A percentile compares a stretch with the other conserved stretches of the same genome.
Conservation (phyloP, 64 coral and sea anemone genomes). For the Catalaphyllia jardinei region DNA sequence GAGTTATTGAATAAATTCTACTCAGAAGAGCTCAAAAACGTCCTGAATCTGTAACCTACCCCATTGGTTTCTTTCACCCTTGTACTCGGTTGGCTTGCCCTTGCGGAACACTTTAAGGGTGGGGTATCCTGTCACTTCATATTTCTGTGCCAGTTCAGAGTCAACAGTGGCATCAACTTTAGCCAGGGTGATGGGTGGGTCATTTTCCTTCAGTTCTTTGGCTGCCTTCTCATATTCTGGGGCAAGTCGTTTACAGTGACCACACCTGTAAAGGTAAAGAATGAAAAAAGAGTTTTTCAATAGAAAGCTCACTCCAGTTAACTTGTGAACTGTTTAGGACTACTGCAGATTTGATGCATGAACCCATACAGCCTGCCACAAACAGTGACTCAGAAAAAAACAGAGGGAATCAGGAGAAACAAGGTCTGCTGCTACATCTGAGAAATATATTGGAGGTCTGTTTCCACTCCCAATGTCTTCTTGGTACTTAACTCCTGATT, state of each 20-base stretch:
- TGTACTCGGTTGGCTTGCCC: conserved; percentile 90
- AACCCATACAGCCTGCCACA: no score
- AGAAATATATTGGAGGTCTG: no score
- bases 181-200: conserved; percentile 92
- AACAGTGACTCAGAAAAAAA: no score
- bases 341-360: no score
- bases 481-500: no score
- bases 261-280: conserved; percentile 73
- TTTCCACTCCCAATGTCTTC: no score
- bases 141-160: conserved; percentile 70
- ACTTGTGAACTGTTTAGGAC: no score
- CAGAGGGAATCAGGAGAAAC: no score
- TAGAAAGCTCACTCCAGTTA: no score
- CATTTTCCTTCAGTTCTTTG: conserved; percentile 83
- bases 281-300: no score
- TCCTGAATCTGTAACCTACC: conserved; percentile 43
- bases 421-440: no score
- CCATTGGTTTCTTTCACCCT: conserved; percentile 82
- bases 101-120: conserved; percentile 92
- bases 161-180: conserved; percentile 90
- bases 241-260: conserved; percentile 93
- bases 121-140: conserved; percentile 84
- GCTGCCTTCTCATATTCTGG: conserved; percentile 99
- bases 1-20: no score
- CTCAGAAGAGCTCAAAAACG: not conserved